These are phyloP conservation scores for Cetoscarus ocellatus DNA, from an alignment of 2,797 vertebrate genomes.

Conservation along the genomic window DNA sequence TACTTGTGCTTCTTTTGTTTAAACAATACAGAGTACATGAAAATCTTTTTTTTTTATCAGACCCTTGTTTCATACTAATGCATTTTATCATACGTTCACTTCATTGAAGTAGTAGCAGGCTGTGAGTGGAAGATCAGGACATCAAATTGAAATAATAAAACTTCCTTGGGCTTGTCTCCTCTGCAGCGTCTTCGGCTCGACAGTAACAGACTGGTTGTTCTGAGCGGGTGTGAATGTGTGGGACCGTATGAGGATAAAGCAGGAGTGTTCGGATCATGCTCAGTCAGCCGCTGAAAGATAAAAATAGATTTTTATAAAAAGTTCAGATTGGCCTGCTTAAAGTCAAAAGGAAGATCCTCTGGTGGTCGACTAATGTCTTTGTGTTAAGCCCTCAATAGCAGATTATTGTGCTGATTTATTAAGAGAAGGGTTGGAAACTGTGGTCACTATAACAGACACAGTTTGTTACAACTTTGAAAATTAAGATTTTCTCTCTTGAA, in stretches of 20 bases:
- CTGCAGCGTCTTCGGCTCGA: conserved; percentile 6
- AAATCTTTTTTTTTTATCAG: too few species aligned
- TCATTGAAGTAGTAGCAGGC: too few species aligned
- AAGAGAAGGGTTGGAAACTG: too few species aligned
- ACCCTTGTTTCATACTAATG: too few species aligned
- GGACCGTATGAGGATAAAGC: conserved; percentile 49
- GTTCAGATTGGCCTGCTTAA: conserved; percentile 41
- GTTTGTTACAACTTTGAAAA: too few species aligned
- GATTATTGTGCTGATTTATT: too few species aligned
- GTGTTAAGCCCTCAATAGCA: too few species aligned
- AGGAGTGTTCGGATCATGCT: conserved; percentile 61
- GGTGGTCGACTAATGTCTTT: conserved; percentile 11
- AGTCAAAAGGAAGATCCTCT: conserved; percentile 22
- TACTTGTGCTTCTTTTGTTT: too few species aligned
- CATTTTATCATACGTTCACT: too few species aligned
- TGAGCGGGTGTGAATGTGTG: conserved; percentile 49
- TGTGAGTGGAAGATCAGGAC: not conserved
- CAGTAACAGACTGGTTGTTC: conserved; percentile 42
- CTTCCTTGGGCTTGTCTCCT: conserved; percentile 9
- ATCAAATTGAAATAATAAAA: not conserved
- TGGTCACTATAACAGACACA: too few species aligned
- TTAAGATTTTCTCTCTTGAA: too few species aligned
- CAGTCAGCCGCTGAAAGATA: conserved; percentile 47
- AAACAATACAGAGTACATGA: too few species aligned
- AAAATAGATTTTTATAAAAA: conserved; percentile 63